Evolutionary conservation across 2,888 invertebrate genomes (phyloP).

Genomic region (Drosophila mercatorum): DNA sequence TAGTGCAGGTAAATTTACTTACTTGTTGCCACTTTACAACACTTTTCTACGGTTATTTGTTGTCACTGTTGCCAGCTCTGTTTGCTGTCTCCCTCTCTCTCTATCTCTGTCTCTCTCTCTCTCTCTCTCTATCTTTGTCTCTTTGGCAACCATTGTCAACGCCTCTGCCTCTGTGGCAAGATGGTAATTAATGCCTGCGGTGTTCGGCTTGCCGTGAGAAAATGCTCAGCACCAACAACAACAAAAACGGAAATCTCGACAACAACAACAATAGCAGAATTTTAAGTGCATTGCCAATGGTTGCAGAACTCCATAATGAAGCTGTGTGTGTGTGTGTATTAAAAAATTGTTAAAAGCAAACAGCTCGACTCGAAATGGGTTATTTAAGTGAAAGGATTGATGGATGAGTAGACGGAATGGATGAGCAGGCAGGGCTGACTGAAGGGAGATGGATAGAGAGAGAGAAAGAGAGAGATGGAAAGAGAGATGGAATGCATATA

Average conservation of each 20-base stretch:
- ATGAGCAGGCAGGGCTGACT: too few species aligned
- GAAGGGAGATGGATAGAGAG: not conserved
- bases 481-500: not conserved
- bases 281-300: conserved; percentile 3
- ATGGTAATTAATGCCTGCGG: conserved; percentile 20
- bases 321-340: not conserved
- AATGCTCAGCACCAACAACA: conserved; percentile 6
- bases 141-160: not conserved
- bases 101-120: not conserved
- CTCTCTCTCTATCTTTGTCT: not conserved
- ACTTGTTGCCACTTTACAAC: conserved; percentile 43
- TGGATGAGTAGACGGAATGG: too few species aligned
- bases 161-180: conserved; percentile 8
- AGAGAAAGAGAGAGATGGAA: not conserved
- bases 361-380: not conserved
- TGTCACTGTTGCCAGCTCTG: not conserved
- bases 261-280: not conserved
- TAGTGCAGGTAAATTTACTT: conserved; percentile 16
- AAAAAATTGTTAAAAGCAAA: not conserved
- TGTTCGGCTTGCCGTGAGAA: conserved; percentile 16
- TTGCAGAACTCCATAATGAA: not conserved
- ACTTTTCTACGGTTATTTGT: conserved; percentile 15
- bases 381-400: not conserved
- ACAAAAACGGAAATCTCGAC: not conserved
- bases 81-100: too few species aligned